A percentile compares a stretch with the other conserved stretches of the same genome.
phyloP scores from a whole-genome alignment of 2,113 vertebrate species.

The Thinocorus orbignyianus region DNA sequence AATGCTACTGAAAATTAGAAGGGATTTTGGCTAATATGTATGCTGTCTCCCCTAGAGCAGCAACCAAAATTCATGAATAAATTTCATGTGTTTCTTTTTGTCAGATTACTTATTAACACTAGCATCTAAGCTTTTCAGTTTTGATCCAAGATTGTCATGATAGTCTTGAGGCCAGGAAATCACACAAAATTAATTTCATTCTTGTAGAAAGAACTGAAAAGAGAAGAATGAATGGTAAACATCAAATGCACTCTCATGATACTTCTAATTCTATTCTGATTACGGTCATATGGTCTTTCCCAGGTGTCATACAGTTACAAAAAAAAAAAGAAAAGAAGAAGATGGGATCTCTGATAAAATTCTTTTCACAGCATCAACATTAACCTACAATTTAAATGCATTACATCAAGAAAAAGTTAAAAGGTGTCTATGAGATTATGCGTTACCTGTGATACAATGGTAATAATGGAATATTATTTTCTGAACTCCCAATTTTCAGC shows the following conservation, averaged over 20 bases:
- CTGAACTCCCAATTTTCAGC: not conserved
- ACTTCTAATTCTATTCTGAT: not conserved
- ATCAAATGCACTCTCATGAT: not conserved
- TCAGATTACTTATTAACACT: not conserved
- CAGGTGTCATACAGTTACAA: not conserved
- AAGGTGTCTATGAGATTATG: not conserved
- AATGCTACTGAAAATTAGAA: not conserved
- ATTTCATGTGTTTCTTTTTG: not conserved
- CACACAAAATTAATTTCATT: not conserved
- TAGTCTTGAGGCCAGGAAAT: not conserved
- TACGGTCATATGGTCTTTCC: not conserved
- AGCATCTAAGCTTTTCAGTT: not conserved
- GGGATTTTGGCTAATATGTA: not conserved
- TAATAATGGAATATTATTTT: not conserved
- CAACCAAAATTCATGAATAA: not conserved
- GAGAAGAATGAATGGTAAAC: not conserved
- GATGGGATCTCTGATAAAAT: not conserved
- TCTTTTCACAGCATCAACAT: not conserved
- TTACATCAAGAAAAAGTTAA: not conserved
- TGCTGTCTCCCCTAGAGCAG: not conserved
- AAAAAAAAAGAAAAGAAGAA: not conserved
- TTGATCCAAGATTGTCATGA: not conserved
- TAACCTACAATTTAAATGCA: conserved; percentile 14
- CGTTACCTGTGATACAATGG: not conserved
- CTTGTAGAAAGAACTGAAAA: not conserved